Percentiles rank a stretch among this genome's conserved stretches.
Conservation (phyloP, 2,888 invertebrate species). For the Halictus ligatus region DNA sequence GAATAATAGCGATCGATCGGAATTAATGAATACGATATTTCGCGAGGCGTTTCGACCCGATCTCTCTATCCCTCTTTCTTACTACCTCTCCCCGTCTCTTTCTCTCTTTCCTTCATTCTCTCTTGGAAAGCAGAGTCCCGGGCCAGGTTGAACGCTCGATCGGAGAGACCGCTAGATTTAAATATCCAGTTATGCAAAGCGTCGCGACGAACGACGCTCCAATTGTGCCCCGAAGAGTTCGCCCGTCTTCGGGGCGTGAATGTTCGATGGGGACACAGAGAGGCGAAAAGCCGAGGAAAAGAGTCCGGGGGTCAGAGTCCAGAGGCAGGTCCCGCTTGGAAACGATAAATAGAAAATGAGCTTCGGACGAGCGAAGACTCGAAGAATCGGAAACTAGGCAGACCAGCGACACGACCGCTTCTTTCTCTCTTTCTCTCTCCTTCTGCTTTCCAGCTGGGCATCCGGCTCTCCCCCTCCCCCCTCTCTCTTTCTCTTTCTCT, state of each 20-base stretch:
- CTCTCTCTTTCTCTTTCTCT: constrained; percentile 13
- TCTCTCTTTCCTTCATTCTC: not conserved
- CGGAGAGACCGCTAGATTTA: constrained; percentile 32
- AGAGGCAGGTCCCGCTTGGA: not conserved
- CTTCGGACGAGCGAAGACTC: constrained; percentile 1
- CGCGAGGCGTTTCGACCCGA: constrained; percentile 7
- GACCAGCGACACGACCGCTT: constrained; percentile 7
- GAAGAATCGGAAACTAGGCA: constrained; percentile 21
- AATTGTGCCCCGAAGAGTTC: constrained; percentile 31
- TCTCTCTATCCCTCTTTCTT: not conserved
- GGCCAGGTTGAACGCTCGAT: constrained; percentile 22
- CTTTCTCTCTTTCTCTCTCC: not conserved
- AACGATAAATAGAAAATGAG: constrained; percentile 16
- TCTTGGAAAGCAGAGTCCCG: not conserved
- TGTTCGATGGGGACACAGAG: constrained; percentile 12
- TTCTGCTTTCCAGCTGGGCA: constrained; percentile 5
- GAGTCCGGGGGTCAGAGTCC: constrained; percentile 1
- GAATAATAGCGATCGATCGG: constrained; percentile 12
- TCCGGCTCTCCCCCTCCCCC: constrained; percentile 9
- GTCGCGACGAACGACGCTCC: constrained; percentile 14
- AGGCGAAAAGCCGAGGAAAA: not conserved
- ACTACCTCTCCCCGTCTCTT: too few species aligned
- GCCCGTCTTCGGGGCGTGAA: constrained; percentile 12
- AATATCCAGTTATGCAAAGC: constrained; percentile 52
- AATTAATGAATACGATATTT: constrained; percentile 28